A percentile compares a stretch with the other conserved stretches of the same genome.
Conservation (phyloP, 1,140 invertebrate species). For the Macrosteles quadrilineatus region DNA sequence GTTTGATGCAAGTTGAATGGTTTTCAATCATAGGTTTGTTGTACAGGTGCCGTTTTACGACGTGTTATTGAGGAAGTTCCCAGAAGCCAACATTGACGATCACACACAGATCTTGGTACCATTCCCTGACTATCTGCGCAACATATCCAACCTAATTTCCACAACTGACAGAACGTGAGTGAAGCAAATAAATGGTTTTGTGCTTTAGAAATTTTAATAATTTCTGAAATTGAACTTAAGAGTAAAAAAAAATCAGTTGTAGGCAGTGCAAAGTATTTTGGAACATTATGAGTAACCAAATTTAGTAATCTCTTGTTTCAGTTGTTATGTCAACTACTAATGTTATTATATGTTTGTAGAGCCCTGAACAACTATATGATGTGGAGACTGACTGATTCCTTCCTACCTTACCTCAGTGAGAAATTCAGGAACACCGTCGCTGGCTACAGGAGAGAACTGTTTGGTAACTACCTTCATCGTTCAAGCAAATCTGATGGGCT, state of each 20-base stretch:
- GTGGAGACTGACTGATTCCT: constrained; percentile 59
- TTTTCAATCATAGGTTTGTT: constrained; percentile 26
- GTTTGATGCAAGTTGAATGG: too few relatives aligned
- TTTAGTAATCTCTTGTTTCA: too few relatives aligned
- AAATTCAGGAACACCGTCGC: constrained; percentile 56
- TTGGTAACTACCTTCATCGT: constrained; percentile 53
- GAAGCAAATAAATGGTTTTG: too few relatives aligned
- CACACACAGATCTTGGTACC: constrained; percentile 57
- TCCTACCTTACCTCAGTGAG: constrained; percentile 59
- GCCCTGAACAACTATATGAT: constrained; percentile 63
- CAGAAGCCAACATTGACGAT: constrained; percentile 53
- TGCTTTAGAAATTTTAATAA: too few relatives aligned
- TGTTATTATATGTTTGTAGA: too few relatives aligned
- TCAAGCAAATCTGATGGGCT: too few relatives aligned
- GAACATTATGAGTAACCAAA: too few relatives aligned
- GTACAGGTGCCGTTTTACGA: constrained; percentile 59
- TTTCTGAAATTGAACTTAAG: too few relatives aligned
- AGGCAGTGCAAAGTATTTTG: too few relatives aligned
- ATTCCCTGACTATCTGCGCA: constrained; percentile 56
- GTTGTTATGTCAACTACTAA: too few relatives aligned
- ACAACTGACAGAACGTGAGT: constrained; percentile 57
- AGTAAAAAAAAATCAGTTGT: too few relatives aligned
- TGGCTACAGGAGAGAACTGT: constrained; percentile 54
- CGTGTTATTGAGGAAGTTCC: constrained; percentile 59
- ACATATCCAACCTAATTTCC: constrained; percentile 58